Percentiles rank a stretch among this genome's conserved stretches.
Evolutionary conservation across 1,140 invertebrate genomes (phyloP).

Genomic region (Drosophila busckii): DNA sequence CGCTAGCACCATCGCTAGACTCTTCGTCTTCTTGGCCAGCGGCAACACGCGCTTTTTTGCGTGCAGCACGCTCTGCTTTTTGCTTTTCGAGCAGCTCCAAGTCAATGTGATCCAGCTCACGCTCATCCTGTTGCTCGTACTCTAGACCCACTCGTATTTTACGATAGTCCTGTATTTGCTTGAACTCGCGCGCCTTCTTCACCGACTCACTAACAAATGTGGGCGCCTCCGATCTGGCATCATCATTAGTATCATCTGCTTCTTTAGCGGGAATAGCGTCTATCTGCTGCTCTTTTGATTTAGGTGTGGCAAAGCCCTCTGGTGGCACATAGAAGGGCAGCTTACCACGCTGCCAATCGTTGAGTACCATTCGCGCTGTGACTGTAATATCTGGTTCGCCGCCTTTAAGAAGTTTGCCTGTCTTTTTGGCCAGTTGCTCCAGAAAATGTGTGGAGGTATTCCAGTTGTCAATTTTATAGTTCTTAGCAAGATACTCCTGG

Average conservation of each 20-base stretch:
- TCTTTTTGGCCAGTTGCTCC: slow-evolving; percentile 91
- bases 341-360: slow-evolving; percentile 99
- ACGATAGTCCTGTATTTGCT: slow-evolving; percentile 86
- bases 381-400: slow-evolving; percentile 95
- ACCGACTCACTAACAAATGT: slow-evolving; percentile 74
- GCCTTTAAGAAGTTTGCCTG: slow-evolving; percentile 95
- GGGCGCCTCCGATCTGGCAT: slow-evolving; percentile 61
- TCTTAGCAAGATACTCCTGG: slow-evolving; percentile 93
- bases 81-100: slow-evolving; percentile 80
- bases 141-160: slow-evolving; percentile 88
- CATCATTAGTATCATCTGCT: slow-evolving; percentile 54
- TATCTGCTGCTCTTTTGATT: slow-evolving; percentile 49
- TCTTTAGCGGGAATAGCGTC: slow-evolving; percentile 9
- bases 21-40: slow-evolving; percentile 73
- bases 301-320: slow-evolving; percentile 85
- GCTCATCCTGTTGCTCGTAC: slow-evolving; percentile 85
- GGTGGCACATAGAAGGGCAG: slow-evolving; percentile 96
- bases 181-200: slow-evolving; percentile 70
- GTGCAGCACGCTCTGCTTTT: slow-evolving; percentile 78
- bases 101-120: slow-evolving; percentile 81
- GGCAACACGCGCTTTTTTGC: slow-evolving; percentile 57
- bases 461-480: slow-evolving; percentile 93
- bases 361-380: slow-evolving; percentile 96
- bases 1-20: slow-evolving; percentile 81
- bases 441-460: slow-evolving; percentile 92